Evolutionary conservation across 1,140 invertebrate species (phyloP).

Genomic region (Dolichoris vasculosae): DNA sequence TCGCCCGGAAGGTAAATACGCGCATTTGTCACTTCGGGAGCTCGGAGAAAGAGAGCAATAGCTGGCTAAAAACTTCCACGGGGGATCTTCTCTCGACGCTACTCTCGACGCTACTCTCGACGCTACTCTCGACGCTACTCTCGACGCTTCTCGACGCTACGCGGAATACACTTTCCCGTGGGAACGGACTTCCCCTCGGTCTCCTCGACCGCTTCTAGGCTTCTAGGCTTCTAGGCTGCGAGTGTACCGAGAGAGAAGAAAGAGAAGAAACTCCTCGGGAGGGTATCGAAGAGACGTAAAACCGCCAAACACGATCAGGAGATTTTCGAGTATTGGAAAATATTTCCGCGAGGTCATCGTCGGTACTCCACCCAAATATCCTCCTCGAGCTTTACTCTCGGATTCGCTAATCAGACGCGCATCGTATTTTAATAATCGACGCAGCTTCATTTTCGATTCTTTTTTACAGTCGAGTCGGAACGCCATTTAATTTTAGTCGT

Average conservation of each 20-base stretch:
- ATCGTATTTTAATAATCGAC: no score
- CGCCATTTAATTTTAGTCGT: no score
- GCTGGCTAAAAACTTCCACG: conserved; percentile 42
- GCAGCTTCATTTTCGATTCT: no score
- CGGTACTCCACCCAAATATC: no score
- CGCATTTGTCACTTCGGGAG: conserved; percentile 38
- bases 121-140: neutral
- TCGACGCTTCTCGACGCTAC: no score
- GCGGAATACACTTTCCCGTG: conserved; percentile 18
- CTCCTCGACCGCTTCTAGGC: neutral
- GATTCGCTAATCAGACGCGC: no score
- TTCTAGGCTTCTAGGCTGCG: no score
- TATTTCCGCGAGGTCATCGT: no score
- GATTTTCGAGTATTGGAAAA: no score
- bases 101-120: neutral
- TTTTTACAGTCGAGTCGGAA: no score
- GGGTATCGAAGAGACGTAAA: neutral
- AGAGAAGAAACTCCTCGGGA: neutral
- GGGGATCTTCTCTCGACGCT: neutral
- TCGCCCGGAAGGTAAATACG: conserved; percentile 40
- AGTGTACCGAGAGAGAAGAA: neutral
- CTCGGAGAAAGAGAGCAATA: conserved; percentile 33
- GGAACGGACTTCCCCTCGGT: conserved; percentile 1
- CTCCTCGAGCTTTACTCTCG: no score
- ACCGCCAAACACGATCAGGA: neutral